Conservation (phyloP, 2,888 invertebrate species). For the Pseudanteris insignis region DNA sequence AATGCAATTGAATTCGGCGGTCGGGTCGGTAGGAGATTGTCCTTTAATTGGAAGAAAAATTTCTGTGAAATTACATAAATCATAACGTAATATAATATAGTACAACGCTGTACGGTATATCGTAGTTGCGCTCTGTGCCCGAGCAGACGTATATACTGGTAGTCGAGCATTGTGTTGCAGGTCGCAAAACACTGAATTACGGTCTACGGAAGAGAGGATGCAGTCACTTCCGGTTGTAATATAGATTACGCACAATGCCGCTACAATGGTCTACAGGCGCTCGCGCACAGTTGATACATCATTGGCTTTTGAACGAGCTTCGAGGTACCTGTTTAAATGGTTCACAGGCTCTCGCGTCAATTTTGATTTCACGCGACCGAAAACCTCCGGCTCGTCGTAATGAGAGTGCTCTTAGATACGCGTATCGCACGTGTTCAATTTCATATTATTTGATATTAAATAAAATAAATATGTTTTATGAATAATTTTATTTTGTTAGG, state of each 20-base stretch:
- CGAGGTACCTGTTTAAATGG: conserved; percentile 57
- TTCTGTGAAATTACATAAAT: conserved; percentile 22
- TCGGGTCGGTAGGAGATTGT: too few species aligned
- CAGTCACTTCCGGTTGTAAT: conserved; percentile 66
- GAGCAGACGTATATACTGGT: conserved; percentile 38
- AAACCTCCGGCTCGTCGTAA: conserved; percentile 3
- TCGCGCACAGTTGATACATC: conserved; percentile 51
- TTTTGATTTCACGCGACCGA: conserved; percentile 38
- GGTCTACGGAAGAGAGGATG: conserved; percentile 64
- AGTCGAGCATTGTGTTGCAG: conserved; percentile 48
- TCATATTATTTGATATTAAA: too few species aligned
- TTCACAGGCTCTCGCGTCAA: conserved; percentile 37
- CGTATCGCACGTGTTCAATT: too few species aligned
- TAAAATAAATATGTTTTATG: too few species aligned
- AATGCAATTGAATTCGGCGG: too few species aligned
- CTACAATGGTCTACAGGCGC: conserved; percentile 56
- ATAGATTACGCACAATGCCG: conserved; percentile 65
- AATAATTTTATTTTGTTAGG: too few species aligned
- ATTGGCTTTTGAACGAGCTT: conserved; percentile 59
- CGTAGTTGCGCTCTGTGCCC: conserved; percentile 43
- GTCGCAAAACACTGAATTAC: conserved; percentile 65
- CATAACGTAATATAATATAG: conserved; percentile 48
- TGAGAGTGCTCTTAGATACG: neutral
- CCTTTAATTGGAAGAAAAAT: conserved; percentile 26
- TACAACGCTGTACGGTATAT: conserved; percentile 51